Conservation (phyloP, 1,140 invertebrate genomes). For the Bombyx mori region ASM3026992v2 NC_085110.1:1130501-1131000, state of each 20-base stretch:
- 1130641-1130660: slow-evolving; percentile 69
- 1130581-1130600: slow-evolving; percentile 49
- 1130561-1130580: slow-evolving; percentile 24
- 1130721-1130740: slow-evolving; percentile 60
- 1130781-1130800: not conserved
- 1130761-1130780: slow-evolving; percentile 1
- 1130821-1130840: too few species aligned
- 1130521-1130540: slow-evolving; percentile 40
- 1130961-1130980: not conserved
- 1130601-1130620: slow-evolving; percentile 43
- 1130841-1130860: too few species aligned
- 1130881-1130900: too few species aligned
- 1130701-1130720: slow-evolving; percentile 68
- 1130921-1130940: too few species aligned
- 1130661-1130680: slow-evolving; percentile 67
- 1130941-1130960: not conserved
- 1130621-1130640: slow-evolving; percentile 43
- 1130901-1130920: too few species aligned
- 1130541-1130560: slow-evolving; percentile 29
- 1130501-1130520: slow-evolving; percentile 49
- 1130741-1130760: not conserved
- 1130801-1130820: too few species aligned
- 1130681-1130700: slow-evolving; percentile 67
- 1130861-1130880: too few species aligned
- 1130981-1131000: too few species aligned